phyloP scores from a whole-genome alignment of 2,797 vertebrate species.

The Nasua narica region DNA sequence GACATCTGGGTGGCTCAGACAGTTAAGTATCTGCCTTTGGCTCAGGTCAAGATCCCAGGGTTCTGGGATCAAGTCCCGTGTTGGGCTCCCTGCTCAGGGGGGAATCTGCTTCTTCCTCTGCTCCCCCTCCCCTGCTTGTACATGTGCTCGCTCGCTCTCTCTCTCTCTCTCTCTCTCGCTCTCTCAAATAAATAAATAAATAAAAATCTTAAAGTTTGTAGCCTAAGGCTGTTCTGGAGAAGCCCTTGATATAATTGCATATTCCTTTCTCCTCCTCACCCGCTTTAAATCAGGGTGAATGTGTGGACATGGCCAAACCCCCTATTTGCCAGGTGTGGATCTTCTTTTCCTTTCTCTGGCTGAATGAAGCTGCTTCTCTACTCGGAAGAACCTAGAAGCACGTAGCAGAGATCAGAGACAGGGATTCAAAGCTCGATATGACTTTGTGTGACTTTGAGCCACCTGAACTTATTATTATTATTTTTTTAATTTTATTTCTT shows the following conservation, averaged over 20 bases:
- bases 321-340: too few species aligned
- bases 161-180: too few species aligned
- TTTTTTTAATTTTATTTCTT: too few species aligned
- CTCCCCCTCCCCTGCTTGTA: too few species aligned
- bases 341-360: neutral
- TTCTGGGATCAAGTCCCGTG: too few species aligned
- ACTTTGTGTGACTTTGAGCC: neutral
- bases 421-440: neutral
- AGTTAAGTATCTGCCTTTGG: neutral
- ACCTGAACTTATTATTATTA: neutral
- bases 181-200: neutral
- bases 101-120: too few species aligned
- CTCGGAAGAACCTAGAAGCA: neutral
- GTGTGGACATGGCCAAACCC: neutral
- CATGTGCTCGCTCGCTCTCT: too few species aligned
- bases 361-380: neutral
- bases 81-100: too few species aligned
- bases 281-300: neutral
- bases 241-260: neutral
- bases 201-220: neutral
- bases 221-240: neutral
- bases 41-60: too few species aligned
- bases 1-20: neutral
- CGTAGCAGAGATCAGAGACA: neutral
- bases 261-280: accelerated